These are phyloP conservation scores for Rhipidura dahli DNA, from an alignment of 2,113 vertebrate species.

Conservation along the genomic window DNA sequence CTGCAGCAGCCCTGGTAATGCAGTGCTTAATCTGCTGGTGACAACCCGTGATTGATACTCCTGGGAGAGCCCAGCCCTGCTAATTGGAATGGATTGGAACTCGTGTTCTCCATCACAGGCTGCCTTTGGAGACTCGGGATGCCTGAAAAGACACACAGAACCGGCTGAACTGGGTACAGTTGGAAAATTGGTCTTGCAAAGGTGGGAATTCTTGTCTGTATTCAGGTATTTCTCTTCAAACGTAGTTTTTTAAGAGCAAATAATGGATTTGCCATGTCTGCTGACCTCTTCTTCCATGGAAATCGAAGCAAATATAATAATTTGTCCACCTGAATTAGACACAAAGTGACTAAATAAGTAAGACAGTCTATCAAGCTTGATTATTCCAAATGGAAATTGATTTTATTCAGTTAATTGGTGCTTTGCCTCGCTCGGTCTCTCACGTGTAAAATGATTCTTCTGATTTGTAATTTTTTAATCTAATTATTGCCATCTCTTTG, in stretches of 20 bases:
- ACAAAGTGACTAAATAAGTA: neutral
- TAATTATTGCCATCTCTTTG: neutral
- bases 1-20: neutral
- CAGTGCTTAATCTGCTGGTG: neutral
- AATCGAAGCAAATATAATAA: neutral
- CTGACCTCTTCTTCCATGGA: neutral
- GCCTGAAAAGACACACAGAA: neutral
- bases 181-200: fast-evolving
- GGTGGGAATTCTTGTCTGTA: neutral
- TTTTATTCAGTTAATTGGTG: neutral
- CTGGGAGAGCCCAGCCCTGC: neutral
- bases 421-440: neutral
- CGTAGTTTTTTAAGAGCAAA: neutral
- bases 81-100: neutral
- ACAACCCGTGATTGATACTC: neutral
- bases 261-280: neutral
- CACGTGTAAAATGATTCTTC: neutral
- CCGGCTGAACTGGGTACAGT: fast-evolving
- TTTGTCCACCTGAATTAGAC: neutral
- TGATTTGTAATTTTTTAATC: neutral
- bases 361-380: neutral
- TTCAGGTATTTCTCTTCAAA: neutral
- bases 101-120: neutral
- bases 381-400: neutral
- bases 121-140: neutral